Conservation (phyloP, 2,797 vertebrate species). For the Pangasius djambal region DNA sequence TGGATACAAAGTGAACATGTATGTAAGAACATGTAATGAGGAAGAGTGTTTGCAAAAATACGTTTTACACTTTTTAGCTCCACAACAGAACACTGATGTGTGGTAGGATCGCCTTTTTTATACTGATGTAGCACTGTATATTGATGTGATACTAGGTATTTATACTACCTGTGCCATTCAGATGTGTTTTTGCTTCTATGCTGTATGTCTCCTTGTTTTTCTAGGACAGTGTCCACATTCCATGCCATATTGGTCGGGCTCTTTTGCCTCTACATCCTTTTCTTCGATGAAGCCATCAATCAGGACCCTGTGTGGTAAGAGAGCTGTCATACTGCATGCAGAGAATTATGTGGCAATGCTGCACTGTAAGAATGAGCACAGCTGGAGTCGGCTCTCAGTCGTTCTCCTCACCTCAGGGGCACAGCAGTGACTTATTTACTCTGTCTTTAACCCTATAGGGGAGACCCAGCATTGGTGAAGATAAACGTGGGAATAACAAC, state of each 20-base stretch:
- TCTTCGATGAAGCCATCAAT: slow-evolving; percentile 88
- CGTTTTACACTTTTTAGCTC: neutral
- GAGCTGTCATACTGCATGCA: slow-evolving; percentile 41
- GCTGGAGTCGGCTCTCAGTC: slow-evolving; percentile 34
- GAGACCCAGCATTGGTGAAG: slow-evolving; percentile 88
- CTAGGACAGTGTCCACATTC: slow-evolving; percentile 93
- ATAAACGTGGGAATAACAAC: slow-evolving; percentile 93
- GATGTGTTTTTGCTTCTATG: neutral
- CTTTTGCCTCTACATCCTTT: slow-evolving; percentile 88
- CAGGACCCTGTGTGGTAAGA: slow-evolving; percentile 96
- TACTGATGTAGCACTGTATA: neutral
- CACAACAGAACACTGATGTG: neutral
- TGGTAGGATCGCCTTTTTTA: neutral
- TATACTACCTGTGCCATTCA: neutral
- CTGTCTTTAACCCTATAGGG: slow-evolving; percentile 78
- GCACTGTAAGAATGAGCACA: slow-evolving; percentile 11
- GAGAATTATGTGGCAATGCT: slow-evolving; percentile 37
- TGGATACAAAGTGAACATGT: neutral
- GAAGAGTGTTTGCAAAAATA: neutral
- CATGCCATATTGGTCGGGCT: slow-evolving; percentile 91
- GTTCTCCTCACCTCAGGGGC: slow-evolving; percentile 15
- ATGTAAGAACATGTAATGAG: neutral
- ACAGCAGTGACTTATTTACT: slow-evolving; percentile 29
- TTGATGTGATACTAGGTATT: neutral
- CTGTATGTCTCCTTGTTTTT: slow-evolving; percentile 37